Evolutionary conservation across 2,113 vertebrate species (phyloP).

Genomic region (Epinephelus cyanopodus): DNA sequence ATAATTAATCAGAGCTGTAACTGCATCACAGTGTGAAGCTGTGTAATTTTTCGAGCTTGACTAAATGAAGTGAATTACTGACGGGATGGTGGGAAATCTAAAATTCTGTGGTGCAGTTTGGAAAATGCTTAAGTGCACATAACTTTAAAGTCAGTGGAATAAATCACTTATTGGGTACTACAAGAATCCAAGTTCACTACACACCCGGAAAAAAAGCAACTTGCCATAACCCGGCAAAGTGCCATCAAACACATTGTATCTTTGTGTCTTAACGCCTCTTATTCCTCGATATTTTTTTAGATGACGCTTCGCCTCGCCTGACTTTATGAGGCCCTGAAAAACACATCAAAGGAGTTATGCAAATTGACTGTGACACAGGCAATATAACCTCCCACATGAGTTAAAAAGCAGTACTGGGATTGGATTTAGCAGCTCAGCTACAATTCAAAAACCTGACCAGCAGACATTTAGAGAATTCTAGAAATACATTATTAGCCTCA

Average conservation of each 20-base stretch:
- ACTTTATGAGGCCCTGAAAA: slow-evolving; percentile 44
- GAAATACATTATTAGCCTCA: slow-evolving; percentile 43
- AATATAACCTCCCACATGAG: slow-evolving; percentile 26
- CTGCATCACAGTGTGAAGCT: background rate
- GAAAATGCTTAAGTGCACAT: background rate
- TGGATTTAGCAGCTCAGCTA: slow-evolving; percentile 17
- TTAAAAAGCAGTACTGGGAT: slow-evolving; percentile 41
- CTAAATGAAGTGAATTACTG: background rate
- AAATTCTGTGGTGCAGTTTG: background rate
- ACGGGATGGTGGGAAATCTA: background rate
- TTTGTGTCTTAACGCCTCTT: background rate
- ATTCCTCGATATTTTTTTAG: slow-evolving; percentile 8
- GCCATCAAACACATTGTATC: slow-evolving; percentile 5
- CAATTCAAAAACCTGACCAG: slow-evolving; percentile 27
- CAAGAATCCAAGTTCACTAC: no score
- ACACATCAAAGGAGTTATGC: slow-evolving; percentile 36
- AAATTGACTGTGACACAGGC: slow-evolving; percentile 46
- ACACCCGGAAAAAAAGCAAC: background rate
- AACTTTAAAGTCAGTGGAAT: background rate
- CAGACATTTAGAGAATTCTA: slow-evolving; percentile 26
- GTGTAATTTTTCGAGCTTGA: background rate
- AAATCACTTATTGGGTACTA: background rate
- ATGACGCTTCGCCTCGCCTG: background rate
- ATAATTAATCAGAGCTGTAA: background rate
- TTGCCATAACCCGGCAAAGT: background rate